A percentile compares a stretch with the other conserved stretches of the same genome.
These are phyloP conservation scores for Aspidoscelis tigris DNA, from an alignment of 2,113 vertebrate species.

Conservation along the genomic window DNA sequence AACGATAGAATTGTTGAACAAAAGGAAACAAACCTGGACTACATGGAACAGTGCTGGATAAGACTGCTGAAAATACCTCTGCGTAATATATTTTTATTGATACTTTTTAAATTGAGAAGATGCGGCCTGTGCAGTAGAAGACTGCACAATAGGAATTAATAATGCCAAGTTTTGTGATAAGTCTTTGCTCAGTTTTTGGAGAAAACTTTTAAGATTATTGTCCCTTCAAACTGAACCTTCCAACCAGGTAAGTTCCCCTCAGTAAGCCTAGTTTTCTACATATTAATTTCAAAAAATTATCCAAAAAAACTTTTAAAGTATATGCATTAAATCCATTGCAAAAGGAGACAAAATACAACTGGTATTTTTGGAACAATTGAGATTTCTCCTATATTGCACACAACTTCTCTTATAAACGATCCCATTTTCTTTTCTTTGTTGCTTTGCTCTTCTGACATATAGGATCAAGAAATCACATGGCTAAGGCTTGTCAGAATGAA, in stretches of 20 bases:
- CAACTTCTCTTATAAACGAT: background rate
- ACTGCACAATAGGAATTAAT: background rate
- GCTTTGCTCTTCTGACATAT: conserved; percentile 19
- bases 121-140: background rate
- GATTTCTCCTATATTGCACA: background rate
- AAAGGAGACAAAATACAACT: background rate
- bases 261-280: background rate
- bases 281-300: background rate
- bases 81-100: background rate
- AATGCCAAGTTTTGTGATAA: background rate
- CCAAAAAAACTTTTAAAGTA: background rate
- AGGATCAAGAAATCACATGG: background rate
- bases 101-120: background rate
- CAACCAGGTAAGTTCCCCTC: fast-evolving
- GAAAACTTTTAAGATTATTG: background rate
- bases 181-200: background rate
- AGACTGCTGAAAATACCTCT: background rate
- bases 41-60: background rate
- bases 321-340: background rate
- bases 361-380: background rate
- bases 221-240: background rate
- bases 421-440: background rate
- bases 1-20: background rate
- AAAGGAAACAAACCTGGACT: background rate
- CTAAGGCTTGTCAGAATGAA: conserved; percentile 6